Percentiles rank a stretch among this genome's conserved stretches.
phyloP scores from a whole-genome alignment of 2,113 vertebrate species.

The Archocentrus centrarchus region DNA sequence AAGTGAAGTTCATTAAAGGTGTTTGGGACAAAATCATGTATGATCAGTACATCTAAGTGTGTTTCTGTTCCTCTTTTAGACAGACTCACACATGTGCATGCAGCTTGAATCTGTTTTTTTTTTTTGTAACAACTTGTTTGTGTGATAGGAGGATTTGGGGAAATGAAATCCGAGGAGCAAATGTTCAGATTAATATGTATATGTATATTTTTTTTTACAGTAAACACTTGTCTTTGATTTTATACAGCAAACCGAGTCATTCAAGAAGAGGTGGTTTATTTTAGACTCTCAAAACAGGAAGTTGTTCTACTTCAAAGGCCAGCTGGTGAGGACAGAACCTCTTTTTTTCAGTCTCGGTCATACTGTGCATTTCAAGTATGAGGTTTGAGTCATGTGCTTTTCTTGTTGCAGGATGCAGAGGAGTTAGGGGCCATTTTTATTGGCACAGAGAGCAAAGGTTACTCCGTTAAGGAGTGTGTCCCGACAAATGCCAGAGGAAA shows the following conservation, averaged over 20 bases:
- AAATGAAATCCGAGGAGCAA: rapidly evolving
- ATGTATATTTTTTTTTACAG: slow-evolving; percentile 8
- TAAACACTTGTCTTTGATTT: background rate
- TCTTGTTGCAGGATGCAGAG: slow-evolving; percentile 84
- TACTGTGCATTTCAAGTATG: background rate
- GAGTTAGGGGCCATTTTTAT: slow-evolving; percentile 89
- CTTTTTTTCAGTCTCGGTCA: background rate
- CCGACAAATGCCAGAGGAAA: slow-evolving; percentile 81
- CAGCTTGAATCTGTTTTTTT: background rate
- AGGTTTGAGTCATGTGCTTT: slow-evolving; percentile 12
- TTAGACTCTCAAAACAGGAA: slow-evolving; percentile 90
- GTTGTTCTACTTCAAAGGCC: slow-evolving; percentile 90
- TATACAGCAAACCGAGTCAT: slow-evolving; percentile 87
- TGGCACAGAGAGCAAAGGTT: slow-evolving; percentile 84
- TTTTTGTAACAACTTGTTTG: background rate
- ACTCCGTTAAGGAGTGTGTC: slow-evolving; percentile 80
- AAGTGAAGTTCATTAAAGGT: background rate
- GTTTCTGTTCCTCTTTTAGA: slow-evolving; percentile 48
- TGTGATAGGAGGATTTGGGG: background rate
- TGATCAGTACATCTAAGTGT: background rate
- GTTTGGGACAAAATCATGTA: background rate
- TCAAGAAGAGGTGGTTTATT: slow-evolving; percentile 92
- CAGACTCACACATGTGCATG: background rate
- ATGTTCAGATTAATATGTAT: background rate
- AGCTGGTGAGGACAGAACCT: slow-evolving; percentile 83